Evolutionary conservation across 2,888 invertebrate species (phyloP), one percentile per base, ranked within the genome.

Genomic region (Meganola albula): DNA sequence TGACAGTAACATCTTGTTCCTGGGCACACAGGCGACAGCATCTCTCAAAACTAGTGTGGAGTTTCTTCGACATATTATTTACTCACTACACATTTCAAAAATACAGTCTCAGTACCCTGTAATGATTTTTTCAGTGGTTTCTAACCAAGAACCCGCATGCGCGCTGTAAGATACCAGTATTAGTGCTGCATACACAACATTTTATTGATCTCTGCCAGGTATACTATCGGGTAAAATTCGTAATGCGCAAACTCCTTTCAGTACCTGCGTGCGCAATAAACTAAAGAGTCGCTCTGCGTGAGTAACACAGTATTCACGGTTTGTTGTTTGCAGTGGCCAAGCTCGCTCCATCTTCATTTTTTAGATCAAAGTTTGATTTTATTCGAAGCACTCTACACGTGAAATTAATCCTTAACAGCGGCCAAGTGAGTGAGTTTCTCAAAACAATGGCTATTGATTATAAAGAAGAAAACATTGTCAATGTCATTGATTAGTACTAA

Each of bases 21-120:
- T 86, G 80, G 41, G 88, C 89, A 74, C 92, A 92, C 50, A 92
- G 88, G 46, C 92, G 88, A 68, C 92, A 92, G 63, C 87, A 77
- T 46, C 79, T 67, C 44, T 83, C 79, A 45, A 83, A 84, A 49
- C 50, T 69, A 16, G 41, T 53, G 38, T 53, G 37, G 34, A 50
- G 53, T 73, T 73, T 74, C 32, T 27, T 40, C 44, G 48, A 29
- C 30, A 22, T 30, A 35, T 35, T 37, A 35, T 23, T 30, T 37
- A 29, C 33, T 44, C 53, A 27, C 21, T 34, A 44, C 16, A 7
- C 20, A 31, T n/a, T n/a, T n/a, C n/a, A n/a, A n/a, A n/a, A n/a
- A n/a, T n/a, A n/a, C n/a, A n/a, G n/a, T n/a, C 35, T 25, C 30
- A 43, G 38, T 53, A 46, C 50, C 54, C 37, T 50, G 58, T 75